These are phyloP conservation scores for Acestrorhynchus altus DNA, from an alignment of 2,797 vertebrate genomes.

Conservation along the genomic window DNA sequence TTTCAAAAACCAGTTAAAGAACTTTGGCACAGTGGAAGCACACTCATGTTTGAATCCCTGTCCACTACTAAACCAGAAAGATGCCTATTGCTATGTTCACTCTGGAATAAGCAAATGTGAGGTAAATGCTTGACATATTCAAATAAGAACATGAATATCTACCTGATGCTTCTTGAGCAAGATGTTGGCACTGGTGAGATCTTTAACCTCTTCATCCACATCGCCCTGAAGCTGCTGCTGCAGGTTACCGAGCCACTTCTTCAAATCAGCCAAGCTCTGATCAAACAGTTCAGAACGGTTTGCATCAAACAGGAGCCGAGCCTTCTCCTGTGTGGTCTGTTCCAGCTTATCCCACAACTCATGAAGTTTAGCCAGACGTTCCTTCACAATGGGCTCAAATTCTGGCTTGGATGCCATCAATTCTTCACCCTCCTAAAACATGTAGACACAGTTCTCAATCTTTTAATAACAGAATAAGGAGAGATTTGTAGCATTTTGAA, in stretches of 20 bases:
- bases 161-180: constrained; percentile 93
- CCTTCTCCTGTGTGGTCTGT: constrained; percentile 84
- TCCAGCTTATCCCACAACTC: constrained; percentile 86
- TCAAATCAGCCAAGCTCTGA: constrained; percentile 86
- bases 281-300: constrained; percentile 89
- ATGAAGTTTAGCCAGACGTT: constrained; percentile 81
- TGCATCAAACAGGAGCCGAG: constrained; percentile 87
- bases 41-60: no score
- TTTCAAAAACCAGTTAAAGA: no score
- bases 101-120: neutral
- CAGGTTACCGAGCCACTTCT: constrained; percentile 85
- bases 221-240: constrained; percentile 83
- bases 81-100: neutral
- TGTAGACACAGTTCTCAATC: neutral
- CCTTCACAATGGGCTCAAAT: constrained; percentile 77
- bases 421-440: constrained; percentile 86
- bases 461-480: neutral
- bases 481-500: neutral
- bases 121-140: neutral
- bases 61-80: no score
- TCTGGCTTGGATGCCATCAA: constrained; percentile 86
- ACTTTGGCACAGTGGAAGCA: no score
- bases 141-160: constrained; percentile 18
- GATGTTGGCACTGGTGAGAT: constrained; percentile 92
- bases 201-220: constrained; percentile 84